Conservation (phyloP, 2,113 vertebrate species). For the Podarcis muralis region DNA sequence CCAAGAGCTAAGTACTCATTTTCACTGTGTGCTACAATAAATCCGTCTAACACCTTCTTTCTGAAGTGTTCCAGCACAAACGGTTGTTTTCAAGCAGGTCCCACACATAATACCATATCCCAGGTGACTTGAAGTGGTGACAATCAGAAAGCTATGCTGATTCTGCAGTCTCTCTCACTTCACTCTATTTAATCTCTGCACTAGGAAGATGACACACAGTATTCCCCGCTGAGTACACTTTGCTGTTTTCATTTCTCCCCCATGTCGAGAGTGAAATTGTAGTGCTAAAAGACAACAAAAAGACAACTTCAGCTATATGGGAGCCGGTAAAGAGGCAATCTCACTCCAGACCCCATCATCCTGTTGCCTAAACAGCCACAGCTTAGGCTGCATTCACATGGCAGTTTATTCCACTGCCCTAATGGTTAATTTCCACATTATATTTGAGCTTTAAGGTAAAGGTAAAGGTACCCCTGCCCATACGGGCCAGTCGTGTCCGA, state of each 20-base stretch:
- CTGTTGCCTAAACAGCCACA: neutral
- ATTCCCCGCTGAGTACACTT: slow-evolving; percentile 4
- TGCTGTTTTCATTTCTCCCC: slow-evolving; percentile 28
- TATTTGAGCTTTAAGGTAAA: too few species aligned
- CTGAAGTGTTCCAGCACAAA: slow-evolving; percentile 14
- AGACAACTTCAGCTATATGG: neutral
- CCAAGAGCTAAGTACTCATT: slow-evolving; percentile 20
- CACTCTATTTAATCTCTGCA: slow-evolving; percentile 17
- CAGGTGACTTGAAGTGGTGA: slow-evolving; percentile 29
- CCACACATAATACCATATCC: slow-evolving; percentile 5
- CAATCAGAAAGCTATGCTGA: slow-evolving; percentile 25
- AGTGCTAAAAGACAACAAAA: neutral
- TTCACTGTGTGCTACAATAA: neutral
- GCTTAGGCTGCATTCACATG: neutral
- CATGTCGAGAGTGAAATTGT: slow-evolving; percentile 9
- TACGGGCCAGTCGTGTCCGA: too few species aligned
- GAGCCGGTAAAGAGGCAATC: neutral
- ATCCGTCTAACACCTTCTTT: slow-evolving; percentile 24
- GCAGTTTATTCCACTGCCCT: too few species aligned
- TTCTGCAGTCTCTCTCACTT: slow-evolving; percentile 15
- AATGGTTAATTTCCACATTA: too few species aligned
- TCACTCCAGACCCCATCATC: neutral
- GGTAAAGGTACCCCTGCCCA: too few species aligned
- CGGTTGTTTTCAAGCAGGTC: slow-evolving; percentile 24
- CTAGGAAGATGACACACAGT: slow-evolving; percentile 11